These are phyloP conservation scores for Syrmaticus mikado DNA, from an alignment of 2,113 vertebrate genomes.

Conservation along the genomic window DNA sequence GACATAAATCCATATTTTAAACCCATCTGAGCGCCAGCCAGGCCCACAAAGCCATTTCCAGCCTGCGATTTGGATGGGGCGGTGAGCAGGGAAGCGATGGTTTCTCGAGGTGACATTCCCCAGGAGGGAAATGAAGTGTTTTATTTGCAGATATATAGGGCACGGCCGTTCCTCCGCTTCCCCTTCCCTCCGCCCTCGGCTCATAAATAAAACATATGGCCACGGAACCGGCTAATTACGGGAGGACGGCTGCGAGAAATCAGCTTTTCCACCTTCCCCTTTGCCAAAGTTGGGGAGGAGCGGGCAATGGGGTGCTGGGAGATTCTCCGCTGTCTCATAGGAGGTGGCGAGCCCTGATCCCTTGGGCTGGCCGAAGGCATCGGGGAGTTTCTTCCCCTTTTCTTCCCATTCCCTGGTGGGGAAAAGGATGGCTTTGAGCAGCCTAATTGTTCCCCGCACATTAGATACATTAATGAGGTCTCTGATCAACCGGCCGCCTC, in stretches of 20 bases:
- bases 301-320: neutral
- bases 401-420: neutral
- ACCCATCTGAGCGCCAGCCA: slow-evolving; percentile 55
- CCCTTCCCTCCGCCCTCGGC: slow-evolving; percentile 66
- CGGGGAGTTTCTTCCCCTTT: neutral
- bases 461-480: slow-evolving; percentile 74
- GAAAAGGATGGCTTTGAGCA: slow-evolving; percentile 49
- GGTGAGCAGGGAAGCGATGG: slow-evolving; percentile 69
- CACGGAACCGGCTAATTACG: slow-evolving; percentile 72
- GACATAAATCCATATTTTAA: slow-evolving; percentile 74
- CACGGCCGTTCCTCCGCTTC: slow-evolving; percentile 60
- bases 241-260: slow-evolving; percentile 62
- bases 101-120: slow-evolving; percentile 69
- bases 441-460: slow-evolving; percentile 60
- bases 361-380: neutral
- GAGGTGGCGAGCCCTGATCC: neutral
- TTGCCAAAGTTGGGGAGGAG: neutral
- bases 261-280: slow-evolving; percentile 52
- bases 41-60: slow-evolving; percentile 66
- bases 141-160: slow-evolving; percentile 70
- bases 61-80: slow-evolving; percentile 63
- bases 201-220: slow-evolving; percentile 75
- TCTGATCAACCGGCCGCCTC: slow-evolving; percentile 69
- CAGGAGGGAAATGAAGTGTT: slow-evolving; percentile 72
- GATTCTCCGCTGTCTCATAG: neutral